Evolutionary conservation across 1,140 invertebrate genomes (phyloP).

Genomic region (Formica exsecta): DNA sequence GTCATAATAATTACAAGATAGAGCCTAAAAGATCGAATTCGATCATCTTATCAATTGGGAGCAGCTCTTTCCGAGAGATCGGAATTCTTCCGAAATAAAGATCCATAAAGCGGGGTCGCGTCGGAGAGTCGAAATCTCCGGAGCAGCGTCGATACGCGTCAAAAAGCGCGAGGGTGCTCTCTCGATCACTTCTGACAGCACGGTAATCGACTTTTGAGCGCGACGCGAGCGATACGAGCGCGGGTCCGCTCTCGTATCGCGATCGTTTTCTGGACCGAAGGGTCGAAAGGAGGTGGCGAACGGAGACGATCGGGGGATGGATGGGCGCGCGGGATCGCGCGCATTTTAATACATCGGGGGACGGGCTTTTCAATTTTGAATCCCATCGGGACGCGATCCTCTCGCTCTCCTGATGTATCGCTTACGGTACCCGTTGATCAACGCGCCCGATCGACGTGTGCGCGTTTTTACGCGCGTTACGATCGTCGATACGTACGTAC

Average conservation of each 20-base stretch:
- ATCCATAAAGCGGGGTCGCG: neutral
- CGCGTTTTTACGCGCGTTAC: conserved; percentile 56
- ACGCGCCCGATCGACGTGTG: conserved; percentile 68
- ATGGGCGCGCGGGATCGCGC: conserved; percentile 38
- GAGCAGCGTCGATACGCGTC: conserved; percentile 46
- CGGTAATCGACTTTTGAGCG: conserved; percentile 65
- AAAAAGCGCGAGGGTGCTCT: conserved; percentile 51
- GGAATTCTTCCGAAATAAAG: neutral
- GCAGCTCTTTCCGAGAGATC: neutral
- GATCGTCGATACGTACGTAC: conserved; percentile 10
- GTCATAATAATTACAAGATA: neutral
- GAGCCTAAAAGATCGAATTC: too few species aligned
- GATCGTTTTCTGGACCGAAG: conserved; percentile 60
- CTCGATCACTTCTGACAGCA: conserved; percentile 62
- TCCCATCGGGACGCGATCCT: conserved; percentile 60
- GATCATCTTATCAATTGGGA: neutral
- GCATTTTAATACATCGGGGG: conserved; percentile 80
- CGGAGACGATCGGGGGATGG: conserved; percentile 49
- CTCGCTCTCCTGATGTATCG: conserved; percentile 82
- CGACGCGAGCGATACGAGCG: conserved; percentile 46
- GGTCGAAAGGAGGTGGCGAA: conserved; percentile 57
- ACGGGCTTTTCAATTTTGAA: conserved; percentile 81
- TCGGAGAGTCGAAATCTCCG: conserved; percentile 46
- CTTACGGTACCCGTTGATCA: conserved; percentile 80
- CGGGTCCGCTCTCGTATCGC: conserved; percentile 42